Conservation (phyloP, 2,888 invertebrate species). For the Mallateleia sp. region DNA sequence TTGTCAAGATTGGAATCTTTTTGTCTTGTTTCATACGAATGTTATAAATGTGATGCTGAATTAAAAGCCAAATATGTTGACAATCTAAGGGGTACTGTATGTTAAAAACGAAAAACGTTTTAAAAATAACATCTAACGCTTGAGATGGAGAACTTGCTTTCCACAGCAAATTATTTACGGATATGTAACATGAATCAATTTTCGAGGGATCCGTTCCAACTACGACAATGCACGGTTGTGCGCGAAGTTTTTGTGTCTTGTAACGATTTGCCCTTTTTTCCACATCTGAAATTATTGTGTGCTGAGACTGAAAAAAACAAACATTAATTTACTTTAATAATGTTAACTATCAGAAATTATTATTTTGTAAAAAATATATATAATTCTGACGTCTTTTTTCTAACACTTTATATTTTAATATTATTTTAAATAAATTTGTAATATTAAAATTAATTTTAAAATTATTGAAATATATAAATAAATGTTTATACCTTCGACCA, state of each 20-base stretch:
- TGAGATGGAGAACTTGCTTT: background rate
- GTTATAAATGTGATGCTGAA: background rate
- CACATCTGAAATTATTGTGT: background rate
- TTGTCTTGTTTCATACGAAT: background rate
- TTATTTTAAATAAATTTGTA: no score
- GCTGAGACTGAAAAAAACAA: background rate
- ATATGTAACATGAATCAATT: background rate
- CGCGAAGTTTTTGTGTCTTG: background rate
- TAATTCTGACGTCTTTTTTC: no score
- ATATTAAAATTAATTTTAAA: no score
- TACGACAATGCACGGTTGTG: background rate
- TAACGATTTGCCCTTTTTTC: background rate
- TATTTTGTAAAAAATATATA: no score
- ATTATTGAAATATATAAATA: no score
- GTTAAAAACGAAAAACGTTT: slow-evolving; percentile 1
- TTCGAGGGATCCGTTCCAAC: background rate
- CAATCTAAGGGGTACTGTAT: background rate
- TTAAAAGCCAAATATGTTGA: background rate
- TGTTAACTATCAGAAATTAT: no score
- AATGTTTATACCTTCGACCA: no score
- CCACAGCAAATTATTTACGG: background rate
- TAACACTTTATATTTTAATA: no score
- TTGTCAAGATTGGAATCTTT: no score
- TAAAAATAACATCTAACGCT: slow-evolving; percentile 5
- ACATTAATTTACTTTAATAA: no score